Conservation (phyloP, 2,888 invertebrate genomes). For the Ophion ventricosus region DNA sequence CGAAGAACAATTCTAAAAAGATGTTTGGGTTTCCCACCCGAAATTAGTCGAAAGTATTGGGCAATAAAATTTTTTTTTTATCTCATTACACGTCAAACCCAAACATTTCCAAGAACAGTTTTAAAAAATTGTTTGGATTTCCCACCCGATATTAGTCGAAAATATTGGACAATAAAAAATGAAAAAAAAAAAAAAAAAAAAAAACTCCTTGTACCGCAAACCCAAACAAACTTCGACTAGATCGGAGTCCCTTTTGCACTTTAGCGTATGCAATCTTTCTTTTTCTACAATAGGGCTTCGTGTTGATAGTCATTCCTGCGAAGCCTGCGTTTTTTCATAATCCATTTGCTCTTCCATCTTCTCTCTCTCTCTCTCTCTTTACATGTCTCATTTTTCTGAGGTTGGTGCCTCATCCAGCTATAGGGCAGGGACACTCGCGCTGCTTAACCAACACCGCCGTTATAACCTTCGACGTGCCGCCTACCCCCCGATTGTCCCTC, state of each 20-base stretch:
- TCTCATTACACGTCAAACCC: no score
- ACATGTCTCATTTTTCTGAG: slow-evolving; percentile 61
- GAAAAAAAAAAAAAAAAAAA: no score
- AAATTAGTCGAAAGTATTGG: no score
- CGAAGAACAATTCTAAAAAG: no score
- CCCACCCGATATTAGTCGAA: no score
- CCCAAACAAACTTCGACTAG: no score
- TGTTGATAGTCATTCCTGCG: slow-evolving; percentile 37
- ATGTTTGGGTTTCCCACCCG: no score
- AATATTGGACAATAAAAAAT: no score
- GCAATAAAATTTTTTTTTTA: no score
- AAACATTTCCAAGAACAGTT: no score
- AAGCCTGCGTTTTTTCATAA: slow-evolving; percentile 8
- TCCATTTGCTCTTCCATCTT: slow-evolving; percentile 58
- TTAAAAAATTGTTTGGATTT: no score
- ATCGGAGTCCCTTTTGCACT: background rate
- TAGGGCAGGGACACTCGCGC: background rate
- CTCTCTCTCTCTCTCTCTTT: slow-evolving; percentile 37
- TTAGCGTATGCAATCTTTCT: slow-evolving; percentile 24
- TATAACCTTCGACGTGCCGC: slow-evolving; percentile 48
- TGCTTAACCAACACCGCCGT: slow-evolving; percentile 41
- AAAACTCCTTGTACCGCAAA: no score
- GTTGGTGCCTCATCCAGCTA: slow-evolving; percentile 66
- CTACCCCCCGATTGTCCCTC: slow-evolving; percentile 28
- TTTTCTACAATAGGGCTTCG: slow-evolving; percentile 48